phyloP scores from a whole-genome alignment of 35 echinoderm and acorn worm genomes.

The Eucidaris tribuloides region DNA sequence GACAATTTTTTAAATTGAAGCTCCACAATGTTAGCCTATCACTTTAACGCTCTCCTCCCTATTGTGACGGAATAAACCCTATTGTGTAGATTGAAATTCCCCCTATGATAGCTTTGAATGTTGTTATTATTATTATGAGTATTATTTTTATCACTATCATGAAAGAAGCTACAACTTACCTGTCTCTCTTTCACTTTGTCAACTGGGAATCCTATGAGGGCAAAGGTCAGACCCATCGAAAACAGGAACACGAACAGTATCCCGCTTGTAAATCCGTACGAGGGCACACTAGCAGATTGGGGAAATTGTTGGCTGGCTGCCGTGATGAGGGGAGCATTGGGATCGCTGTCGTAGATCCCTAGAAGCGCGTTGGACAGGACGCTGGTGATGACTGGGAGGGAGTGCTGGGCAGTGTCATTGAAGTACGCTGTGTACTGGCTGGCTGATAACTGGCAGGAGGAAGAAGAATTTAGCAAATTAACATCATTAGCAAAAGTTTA shows the following conservation, averaged over 20 bases:
- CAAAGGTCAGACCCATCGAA: background rate
- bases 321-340: slow-evolving; percentile 33
- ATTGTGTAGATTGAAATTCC: too few species aligned
- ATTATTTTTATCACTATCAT: too few species aligned
- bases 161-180: too few species aligned
- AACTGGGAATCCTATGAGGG: slow-evolving; percentile 29
- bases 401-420: slow-evolving; percentile 69
- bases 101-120: too few species aligned
- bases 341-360: background rate
- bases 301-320: slow-evolving; percentile 50
- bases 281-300: background rate
- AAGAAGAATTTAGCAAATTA: too few species aligned
- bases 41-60: too few species aligned
- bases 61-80: too few species aligned
- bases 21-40: too few species aligned
- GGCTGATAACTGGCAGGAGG: too few species aligned
- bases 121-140: too few species aligned
- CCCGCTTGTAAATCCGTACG: slow-evolving; percentile 22
- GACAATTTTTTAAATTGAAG: too few species aligned
- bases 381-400: slow-evolving; percentile 40
- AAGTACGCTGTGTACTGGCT: slow-evolving; percentile 28
- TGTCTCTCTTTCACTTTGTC: slow-evolving; percentile 64
- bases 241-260: slow-evolving; percentile 49
- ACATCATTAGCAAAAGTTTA: too few species aligned
- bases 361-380: slow-evolving; percentile 44